Evolutionary conservation across 2,113 vertebrate genomes (phyloP), one percentile per base, ranked within the genome.

Genomic region (Salvator merianae): DNA sequence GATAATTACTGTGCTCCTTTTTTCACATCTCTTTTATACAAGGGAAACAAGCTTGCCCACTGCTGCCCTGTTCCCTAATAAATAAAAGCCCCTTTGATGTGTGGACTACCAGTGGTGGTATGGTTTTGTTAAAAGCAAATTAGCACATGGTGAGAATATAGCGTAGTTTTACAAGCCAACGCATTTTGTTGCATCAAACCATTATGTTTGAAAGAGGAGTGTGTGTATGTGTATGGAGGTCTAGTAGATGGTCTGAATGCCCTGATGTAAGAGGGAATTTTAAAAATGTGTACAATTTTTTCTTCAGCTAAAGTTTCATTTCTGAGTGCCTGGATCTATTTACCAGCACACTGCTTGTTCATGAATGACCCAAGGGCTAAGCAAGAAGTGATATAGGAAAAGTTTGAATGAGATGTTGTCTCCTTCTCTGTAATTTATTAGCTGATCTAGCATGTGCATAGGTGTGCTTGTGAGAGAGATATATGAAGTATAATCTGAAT

Each of bases 1-100:
- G 90, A 87, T 94, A 94, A 95, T 93, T 93, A 92, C 84, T 91
- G 82, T 87, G 84, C 36, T 89, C 82, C 62, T 92, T 85, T 83
- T 40, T 75, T 70, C 84, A 75, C 79, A 85, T 90, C 91, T 93
- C 62, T 89, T 92, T 93, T 86, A 93, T 79, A 85, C 76, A 87
- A 91, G 71, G 93, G 83, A 84, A 79, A 89, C 89, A 83, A 86
- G 79, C 91, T 93, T 55, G 28, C 88, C 77, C 34, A 34, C 82
- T 90, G 87, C 79, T 71, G 84, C 84, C 86, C 89, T 84, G 86
- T 80, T 85, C 59, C 88, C 84, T 79, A 88, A 87, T 78, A 92
- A 91, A 91, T 79, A 85, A 87, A 87, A 89, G 40, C 34, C 6
- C 43, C 83, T 79, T 84, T 84, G 76, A 79, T 79, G 77, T 84